Evolutionary conservation across 2,113 vertebrate genomes (phyloP), one percentile per base, ranked within the genome.

Genomic region (Engystomops pustulosus): DNA sequence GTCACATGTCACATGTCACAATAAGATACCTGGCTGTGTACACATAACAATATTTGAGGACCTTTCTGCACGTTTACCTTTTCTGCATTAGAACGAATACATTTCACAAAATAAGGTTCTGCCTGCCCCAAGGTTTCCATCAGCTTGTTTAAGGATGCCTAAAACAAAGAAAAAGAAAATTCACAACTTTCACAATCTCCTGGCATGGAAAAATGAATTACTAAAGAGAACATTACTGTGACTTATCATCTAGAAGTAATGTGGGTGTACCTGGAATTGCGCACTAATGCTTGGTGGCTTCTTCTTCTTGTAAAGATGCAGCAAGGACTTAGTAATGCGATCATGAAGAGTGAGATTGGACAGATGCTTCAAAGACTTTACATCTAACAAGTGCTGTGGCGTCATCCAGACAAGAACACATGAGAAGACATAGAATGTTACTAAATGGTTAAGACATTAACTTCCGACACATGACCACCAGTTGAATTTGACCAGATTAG

Each of bases 291-390:
- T 99, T 74, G 97, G 98, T 0, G 98, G 96, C 77, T 99, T 99
- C 91, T 99, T 99, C 92, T 99, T 99, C 94, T 99, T 99, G 87
- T 99, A 97, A 72, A 99, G 94, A 88, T 99, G 98, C 45, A 99
- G 94, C 80, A 99, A 94, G 17, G 98, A 99, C 88, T 99, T 99
- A 82, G 98, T 99, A 84, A 98, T 99, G 78, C 97, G 97, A 90
- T 99, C 98, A 0, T 99, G 98, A 18, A 99, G 90, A 0, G 97
- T 98, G 91, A 99, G 90, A 86, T 95, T 97, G 4, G 95, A 95
- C 79, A 99, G 92, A 89, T 99, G 97, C 90, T 98, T 99, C 84
- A 99, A 93, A 25, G 98, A 98, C 90, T 95, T 98, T 81, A 99
- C 96, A 1, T 99, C 96, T 86, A 99, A 86, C 88, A 99, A 91